phyloP scores from a whole-genome alignment of 2,797 vertebrate species.

The Crenichthys baileyi region DNA sequence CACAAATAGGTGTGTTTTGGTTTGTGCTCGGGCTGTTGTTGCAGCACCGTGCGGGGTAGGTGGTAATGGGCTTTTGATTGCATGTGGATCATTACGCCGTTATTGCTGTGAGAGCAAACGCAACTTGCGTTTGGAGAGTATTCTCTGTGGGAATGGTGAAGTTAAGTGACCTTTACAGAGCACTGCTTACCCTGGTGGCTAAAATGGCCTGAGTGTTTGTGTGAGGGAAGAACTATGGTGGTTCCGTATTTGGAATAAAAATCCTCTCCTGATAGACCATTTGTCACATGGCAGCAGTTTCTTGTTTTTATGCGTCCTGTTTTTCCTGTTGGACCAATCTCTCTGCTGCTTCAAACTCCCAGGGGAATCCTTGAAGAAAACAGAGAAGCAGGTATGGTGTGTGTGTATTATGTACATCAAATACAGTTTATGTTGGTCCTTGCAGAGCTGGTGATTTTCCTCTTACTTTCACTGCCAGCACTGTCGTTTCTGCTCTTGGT shows the following conservation, averaged over 20 bases:
- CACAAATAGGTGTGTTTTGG: neutral
- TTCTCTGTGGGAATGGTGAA: conserved; percentile 30
- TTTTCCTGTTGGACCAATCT: neutral
- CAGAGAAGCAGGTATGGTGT: neutral
- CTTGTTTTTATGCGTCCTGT: conserved; percentile 11
- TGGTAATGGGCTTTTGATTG: conserved; percentile 46
- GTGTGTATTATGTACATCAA: neutral
- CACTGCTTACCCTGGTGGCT: conserved; percentile 31
- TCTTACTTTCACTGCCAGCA: conserved; percentile 23
- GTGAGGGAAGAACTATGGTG: conserved; percentile 21
- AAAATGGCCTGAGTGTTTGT: conserved; percentile 29
- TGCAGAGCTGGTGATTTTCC: conserved; percentile 39
- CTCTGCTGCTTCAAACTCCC: conserved; percentile 19
- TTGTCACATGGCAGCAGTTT: conserved; percentile 46
- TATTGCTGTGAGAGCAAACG: conserved; percentile 40
- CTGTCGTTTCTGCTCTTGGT: conserved; percentile 18
- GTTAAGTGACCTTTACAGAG: conserved; percentile 54
- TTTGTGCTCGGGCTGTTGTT: conserved; percentile 38
- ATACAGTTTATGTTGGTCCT: conserved; percentile 10
- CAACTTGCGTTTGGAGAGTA: conserved; percentile 19
- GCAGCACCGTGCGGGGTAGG: conserved; percentile 60
- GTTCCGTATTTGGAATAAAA: conserved; percentile 47
- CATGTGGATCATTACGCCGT: conserved; percentile 51
- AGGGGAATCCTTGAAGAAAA: neutral
- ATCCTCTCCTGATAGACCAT: conserved; percentile 31